phyloP scores from a whole-genome alignment of 2,888 invertebrate species.

The Liopterus haemorrhoidalis region DNA sequence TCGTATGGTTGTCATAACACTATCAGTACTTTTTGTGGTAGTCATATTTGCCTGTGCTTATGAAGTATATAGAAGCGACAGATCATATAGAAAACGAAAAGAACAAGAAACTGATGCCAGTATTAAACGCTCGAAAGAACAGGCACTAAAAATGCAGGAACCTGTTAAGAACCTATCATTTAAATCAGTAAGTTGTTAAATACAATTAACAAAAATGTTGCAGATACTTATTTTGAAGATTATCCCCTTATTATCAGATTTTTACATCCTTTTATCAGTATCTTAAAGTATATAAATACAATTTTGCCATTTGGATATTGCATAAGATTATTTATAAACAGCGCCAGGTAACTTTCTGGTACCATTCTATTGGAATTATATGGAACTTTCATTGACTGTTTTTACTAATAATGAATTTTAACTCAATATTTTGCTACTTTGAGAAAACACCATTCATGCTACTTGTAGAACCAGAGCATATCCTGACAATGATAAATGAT shows the following conservation, averaged over 20 bases:
- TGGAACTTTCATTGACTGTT: too few relatives aligned
- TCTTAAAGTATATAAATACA: too few relatives aligned
- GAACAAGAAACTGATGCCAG: slow-evolving; percentile 73
- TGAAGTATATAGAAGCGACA: slow-evolving; percentile 71
- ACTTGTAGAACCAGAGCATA: too few relatives aligned
- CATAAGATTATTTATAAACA: too few relatives aligned
- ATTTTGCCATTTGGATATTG: background rate
- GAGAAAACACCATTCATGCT: too few relatives aligned
- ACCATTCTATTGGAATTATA: too few relatives aligned
- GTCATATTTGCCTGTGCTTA: slow-evolving; percentile 63
- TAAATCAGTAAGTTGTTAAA: slow-evolving; percentile 16
- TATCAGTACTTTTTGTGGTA: slow-evolving; percentile 68
- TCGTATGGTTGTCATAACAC: slow-evolving; percentile 72
- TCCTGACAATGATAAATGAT: too few relatives aligned
- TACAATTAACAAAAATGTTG: background rate
- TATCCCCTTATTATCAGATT: too few relatives aligned
- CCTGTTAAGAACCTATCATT: slow-evolving; percentile 40
- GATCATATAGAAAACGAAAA: slow-evolving; percentile 63
- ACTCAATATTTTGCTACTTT: too few relatives aligned
- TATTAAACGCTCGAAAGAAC: slow-evolving; percentile 67
- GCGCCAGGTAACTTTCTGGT: too few relatives aligned
- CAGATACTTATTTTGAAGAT: slow-evolving; percentile 25
- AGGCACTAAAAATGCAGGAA: slow-evolving; percentile 63
- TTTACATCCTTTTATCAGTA: too few relatives aligned
- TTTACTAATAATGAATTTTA: too few relatives aligned